Evolutionary conservation across 2,888 invertebrate species (phyloP), one percentile per base, ranked within the genome.

Genomic region (Hypena proboscidalis): DNA sequence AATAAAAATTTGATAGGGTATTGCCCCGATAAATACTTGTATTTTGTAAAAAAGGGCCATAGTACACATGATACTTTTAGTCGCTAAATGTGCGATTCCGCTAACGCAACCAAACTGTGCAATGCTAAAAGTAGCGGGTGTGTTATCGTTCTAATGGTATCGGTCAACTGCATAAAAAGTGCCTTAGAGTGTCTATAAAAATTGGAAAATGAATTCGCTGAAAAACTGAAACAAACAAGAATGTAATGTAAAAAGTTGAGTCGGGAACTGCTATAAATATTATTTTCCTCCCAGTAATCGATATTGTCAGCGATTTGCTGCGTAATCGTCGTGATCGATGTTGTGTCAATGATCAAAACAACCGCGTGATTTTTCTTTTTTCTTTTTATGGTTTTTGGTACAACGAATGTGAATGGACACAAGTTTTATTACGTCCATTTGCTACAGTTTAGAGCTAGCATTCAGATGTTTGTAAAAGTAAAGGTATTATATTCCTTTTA

Each of bases 221-320:
- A 57, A 76, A 77, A 77, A 78, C 74, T 62, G 70, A 72, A 73
- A 74, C 72, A 78, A 79, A 80, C 74, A 80, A 66, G 70, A 63
- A 59, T 59, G 70, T 75, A 72, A 73, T 73, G 69, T 61, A 68
- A 58, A 63, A 75, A 80, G 70, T 81, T 79, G 62, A 65, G 70
- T 70, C 51, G 6, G 56, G 51, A 70, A 74, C 66, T 68, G 64
- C 71, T 59, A 77, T 82, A 77, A 81, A 79, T 81, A 79, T 76
- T 74, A 74, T 80, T 79, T 78, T 77, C 73, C 72, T 63, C 55
- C 53, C 67, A 53, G 75, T 75, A 77, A 76, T 83, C 82, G 80
- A 83, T 82, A 80, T 75, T 77, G 80, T 82, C 77, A 76, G 75
- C 77, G 75, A 82, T 81, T 82, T 80, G 78, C 76, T 67, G 67